Percentiles rank a stretch among this genome's conserved stretches.
phyloP scores from a whole-genome alignment of 2,113 vertebrate genomes.

The Talpa occidentalis region DNA sequence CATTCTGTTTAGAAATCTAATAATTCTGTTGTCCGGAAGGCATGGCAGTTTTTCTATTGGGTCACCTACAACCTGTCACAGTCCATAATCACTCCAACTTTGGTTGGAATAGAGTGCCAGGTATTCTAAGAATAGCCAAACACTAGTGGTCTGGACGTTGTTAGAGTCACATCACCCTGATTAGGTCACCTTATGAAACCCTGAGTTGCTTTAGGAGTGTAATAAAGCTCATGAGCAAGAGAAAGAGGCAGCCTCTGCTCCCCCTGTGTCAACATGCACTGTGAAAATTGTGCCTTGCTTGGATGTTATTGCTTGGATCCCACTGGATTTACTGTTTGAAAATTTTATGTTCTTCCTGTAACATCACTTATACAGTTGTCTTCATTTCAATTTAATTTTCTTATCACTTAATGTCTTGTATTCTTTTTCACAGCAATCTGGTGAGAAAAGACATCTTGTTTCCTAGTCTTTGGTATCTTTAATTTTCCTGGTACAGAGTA shows the following conservation, averaged over 20 bases:
- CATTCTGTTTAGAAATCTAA: not conserved
- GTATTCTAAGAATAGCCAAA: not conserved
- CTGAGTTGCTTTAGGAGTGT: not conserved
- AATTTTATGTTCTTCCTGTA: not conserved
- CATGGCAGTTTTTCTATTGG: not conserved
- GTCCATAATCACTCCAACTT: not conserved
- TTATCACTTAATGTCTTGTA: not conserved
- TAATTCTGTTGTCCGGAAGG: not conserved
- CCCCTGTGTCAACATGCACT: not conserved
- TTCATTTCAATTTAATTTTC: not conserved
- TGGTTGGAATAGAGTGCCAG: not conserved
- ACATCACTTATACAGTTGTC: not conserved
- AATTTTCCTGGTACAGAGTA: not conserved
- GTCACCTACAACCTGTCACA: not conserved
- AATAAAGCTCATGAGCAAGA: too few relatives aligned
- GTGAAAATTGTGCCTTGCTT: not conserved
- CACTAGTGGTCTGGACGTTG: not conserved
- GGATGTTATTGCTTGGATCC: not conserved
- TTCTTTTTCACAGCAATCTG: not conserved
- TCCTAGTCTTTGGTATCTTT: not conserved
- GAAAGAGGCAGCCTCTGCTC: not conserved
- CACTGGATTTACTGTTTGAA: not conserved
- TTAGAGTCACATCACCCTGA: not conserved
- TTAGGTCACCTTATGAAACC: not conserved
- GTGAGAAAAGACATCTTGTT: not conserved